Conservation (phyloP, 2,113 vertebrate genomes). For the Ovibos moschatus region DNA sequence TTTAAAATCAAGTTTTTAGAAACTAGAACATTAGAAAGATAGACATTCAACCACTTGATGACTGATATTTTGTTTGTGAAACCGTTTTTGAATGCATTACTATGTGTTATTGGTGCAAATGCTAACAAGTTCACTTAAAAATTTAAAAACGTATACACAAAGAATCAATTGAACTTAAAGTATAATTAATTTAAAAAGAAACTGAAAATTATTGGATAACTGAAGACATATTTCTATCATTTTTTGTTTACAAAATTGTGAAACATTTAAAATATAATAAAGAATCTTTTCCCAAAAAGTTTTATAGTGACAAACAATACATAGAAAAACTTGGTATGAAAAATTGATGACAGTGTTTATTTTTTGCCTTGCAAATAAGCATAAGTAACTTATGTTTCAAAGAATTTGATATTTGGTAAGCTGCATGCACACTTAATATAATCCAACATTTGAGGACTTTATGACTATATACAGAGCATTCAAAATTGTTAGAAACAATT, state of each 20-base stretch:
- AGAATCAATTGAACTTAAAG: not conserved
- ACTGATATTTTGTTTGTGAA: not conserved
- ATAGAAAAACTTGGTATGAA: not conserved
- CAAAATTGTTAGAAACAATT: not conserved
- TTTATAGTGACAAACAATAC: not conserved
- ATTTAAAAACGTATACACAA: not conserved
- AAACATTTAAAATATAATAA: not conserved
- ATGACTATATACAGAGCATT: not conserved
- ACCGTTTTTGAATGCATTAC: not conserved
- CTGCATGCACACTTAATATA: not conserved
- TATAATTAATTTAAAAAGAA: not conserved
- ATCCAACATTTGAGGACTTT: not conserved
- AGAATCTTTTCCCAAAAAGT: not conserved
- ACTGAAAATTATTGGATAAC: not conserved
- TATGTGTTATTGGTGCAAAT: not conserved
- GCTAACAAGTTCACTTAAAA: not conserved
- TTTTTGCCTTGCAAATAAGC: not conserved
- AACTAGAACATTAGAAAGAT: not conserved
- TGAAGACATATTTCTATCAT: not conserved
- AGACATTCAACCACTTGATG: not conserved
- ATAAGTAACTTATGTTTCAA: not conserved
- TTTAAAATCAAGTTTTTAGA: not conserved
- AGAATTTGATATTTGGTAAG: conserved; percentile 17
- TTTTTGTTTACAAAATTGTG: not conserved
- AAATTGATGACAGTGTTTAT: not conserved